Percentiles rank a stretch among this genome's conserved stretches.
Evolutionary conservation across 1,140 invertebrate species (phyloP).

Genomic region (Drosophila aff.): DNA sequence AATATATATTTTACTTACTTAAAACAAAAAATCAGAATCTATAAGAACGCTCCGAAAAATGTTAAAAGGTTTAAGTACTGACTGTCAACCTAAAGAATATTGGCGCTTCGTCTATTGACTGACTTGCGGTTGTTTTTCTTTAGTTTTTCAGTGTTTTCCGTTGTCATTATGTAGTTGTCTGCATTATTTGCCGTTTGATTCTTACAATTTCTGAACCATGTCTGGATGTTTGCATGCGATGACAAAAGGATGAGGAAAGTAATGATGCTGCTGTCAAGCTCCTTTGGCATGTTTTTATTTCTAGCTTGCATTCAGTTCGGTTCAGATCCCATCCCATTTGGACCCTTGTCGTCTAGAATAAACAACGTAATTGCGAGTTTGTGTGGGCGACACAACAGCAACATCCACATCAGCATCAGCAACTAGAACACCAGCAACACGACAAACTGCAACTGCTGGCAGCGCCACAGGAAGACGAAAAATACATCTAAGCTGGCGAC

Average conservation of each 20-base stretch:
- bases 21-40: background rate
- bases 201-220: slow-evolving; percentile 68
- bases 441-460: slow-evolving; percentile 14
- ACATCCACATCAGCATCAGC: slow-evolving; percentile 11
- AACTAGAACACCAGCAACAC: slow-evolving; percentile 31
- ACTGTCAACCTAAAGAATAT: slow-evolving; percentile 30
- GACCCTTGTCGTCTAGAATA: slow-evolving; percentile 77
- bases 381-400: slow-evolving; percentile 72
- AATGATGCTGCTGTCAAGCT: slow-evolving; percentile 50
- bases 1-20: too few relatives aligned
- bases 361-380: slow-evolving; percentile 82
- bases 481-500: slow-evolving; percentile 61
- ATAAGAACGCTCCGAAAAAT: background rate
- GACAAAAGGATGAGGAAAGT: slow-evolving; percentile 62
- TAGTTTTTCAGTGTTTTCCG: slow-evolving; percentile 52
- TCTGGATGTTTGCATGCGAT: slow-evolving; percentile 78
- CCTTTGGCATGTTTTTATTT: slow-evolving; percentile 56
- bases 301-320: slow-evolving; percentile 39
- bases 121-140: slow-evolving; percentile 28
- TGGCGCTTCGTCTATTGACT: slow-evolving; percentile 5
- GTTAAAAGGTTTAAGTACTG: background rate
- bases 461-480: slow-evolving; percentile 40
- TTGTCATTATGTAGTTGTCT: slow-evolving; percentile 66
- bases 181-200: slow-evolving; percentile 79
- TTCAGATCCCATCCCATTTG: slow-evolving; percentile 33